phyloP scores from a whole-genome alignment of 2,888 invertebrate genomes.

The Drosophila parthenogenetica region DNA sequence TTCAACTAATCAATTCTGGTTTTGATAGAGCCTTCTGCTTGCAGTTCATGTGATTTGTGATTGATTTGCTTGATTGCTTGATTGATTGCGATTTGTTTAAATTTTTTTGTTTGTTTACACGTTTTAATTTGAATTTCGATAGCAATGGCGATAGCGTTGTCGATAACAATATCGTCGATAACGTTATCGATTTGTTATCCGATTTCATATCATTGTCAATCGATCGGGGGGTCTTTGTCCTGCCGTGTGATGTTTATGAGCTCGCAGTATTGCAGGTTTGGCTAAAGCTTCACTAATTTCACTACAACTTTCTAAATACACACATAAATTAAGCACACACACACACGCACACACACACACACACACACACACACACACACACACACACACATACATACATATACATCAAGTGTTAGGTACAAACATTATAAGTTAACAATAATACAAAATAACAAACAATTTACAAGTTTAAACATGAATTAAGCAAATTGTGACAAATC shows the following conservation, averaged over 20 bases:
- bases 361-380: constrained; percentile 12
- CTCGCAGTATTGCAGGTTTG: constrained; percentile 83
- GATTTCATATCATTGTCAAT: constrained; percentile 47
- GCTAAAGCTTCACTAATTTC: constrained; percentile 85
- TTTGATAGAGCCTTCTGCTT: constrained; percentile 78
- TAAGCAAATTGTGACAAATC: constrained; percentile 40
- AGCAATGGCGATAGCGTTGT: constrained; percentile 48
- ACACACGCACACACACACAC: constrained; percentile 29
- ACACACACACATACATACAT: constrained; percentile 36
- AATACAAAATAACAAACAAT: constrained; percentile 29
- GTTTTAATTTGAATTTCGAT: constrained; percentile 34
- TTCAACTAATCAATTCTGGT: constrained; percentile 85
- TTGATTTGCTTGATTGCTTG: constrained; percentile 32
- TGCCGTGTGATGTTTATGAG: constrained; percentile 79
- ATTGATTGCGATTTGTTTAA: constrained; percentile 3
- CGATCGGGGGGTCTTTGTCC: constrained; percentile 60
- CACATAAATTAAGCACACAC: constrained; percentile 15
- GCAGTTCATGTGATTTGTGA: constrained; percentile 59
- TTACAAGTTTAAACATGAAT: constrained; percentile 19
- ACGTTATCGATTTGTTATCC: constrained; percentile 37
- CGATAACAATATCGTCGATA: constrained; percentile 17
- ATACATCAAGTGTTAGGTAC: constrained; percentile 28
- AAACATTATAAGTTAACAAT: constrained; percentile 26
- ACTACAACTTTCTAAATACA: constrained; percentile 84
- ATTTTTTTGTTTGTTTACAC: constrained; percentile 19